Conservation (phyloP, 1,140 invertebrate genomes). For the Hestina assimilis region DNA sequence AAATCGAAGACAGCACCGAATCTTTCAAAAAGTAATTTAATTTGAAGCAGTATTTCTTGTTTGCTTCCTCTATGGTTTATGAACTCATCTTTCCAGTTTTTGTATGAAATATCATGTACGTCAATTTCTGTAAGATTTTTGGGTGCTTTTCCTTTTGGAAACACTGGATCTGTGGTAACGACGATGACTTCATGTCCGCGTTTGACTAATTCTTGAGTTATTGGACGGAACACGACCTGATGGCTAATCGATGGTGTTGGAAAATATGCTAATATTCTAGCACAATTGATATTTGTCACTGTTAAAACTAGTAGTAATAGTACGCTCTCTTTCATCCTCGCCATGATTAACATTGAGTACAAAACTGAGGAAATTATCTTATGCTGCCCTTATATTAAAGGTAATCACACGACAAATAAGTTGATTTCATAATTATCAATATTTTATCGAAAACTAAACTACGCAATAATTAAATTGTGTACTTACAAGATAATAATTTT, state of each 20-base stretch:
- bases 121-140: conserved; percentile 43
- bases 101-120: conserved; percentile 33
- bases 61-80: not conserved
- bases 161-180: conserved; percentile 40
- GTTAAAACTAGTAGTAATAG: too few species aligned
- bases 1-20: too few species aligned
- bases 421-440: too few species aligned
- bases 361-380: too few species aligned
- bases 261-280: conserved; percentile 64
- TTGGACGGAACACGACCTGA: conserved; percentile 56
- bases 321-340: too few species aligned
- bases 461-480: too few species aligned
- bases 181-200: conserved; percentile 44
- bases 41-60: not conserved
- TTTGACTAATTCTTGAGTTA: conserved; percentile 35
- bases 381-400: too few species aligned
- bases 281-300: too few species aligned
- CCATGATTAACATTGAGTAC: too few species aligned
- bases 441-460: too few species aligned
- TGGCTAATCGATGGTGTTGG: conserved; percentile 66
- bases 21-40: conserved; percentile 2
- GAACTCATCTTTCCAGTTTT: conserved; percentile 9
- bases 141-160: conserved; percentile 17
- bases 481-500: too few species aligned
- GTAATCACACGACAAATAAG: too few species aligned